Base-by-base conservation (phyloP, 2,888 invertebrate species). In the Cheilosia vulpina region DNA sequence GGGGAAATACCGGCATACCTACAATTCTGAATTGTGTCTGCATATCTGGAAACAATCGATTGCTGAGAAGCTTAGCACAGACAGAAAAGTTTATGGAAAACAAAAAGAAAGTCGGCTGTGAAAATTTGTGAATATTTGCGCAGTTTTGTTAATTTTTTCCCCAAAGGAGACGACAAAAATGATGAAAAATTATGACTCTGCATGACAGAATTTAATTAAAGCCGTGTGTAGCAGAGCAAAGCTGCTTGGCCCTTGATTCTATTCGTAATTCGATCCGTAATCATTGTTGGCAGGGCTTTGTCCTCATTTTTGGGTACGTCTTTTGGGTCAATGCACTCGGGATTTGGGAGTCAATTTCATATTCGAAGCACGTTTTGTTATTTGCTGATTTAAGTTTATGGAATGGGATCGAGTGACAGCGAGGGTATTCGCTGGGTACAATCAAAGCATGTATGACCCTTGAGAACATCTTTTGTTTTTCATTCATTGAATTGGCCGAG, bases 311-410 rank as follows among this genome's bases (percentile, higher is more conserved):
- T 38, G 24, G 13, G 19, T 9, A 13, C 27, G 17, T 65, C 6
- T 27, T 53, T 45, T 38, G 52, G 65, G 38, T 52, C 21, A 38
- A 41, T n/a, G 52, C 52, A 65, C 41, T 65, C 15, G 52, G 38
- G 65, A 65, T 17, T 17, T 4, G 38, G 38, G 38, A 13, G 11
- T 4, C 13, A 13, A 53, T 24, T 65, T 65, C 38, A 38, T 52
- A 76, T 58, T 66, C 66, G 66, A 50, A 68, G 60, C 76, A 76
- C 76, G 76, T 76, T 60, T 43, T 58, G 41, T 68, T 68, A 50
- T 76, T 76, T 60, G 57, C 50, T 43, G 52, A 60, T 57, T 68
- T 53, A 43, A 21, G 43, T 75, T 66, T 62, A 68, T 60, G 5
- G 7, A 31, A 3, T 9, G 31, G 31, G 31, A 9, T 9, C 31